Evolutionary conservation across 2,888 invertebrate genomes (phyloP).

Genomic region (Sinhomidia bicolor): DNA sequence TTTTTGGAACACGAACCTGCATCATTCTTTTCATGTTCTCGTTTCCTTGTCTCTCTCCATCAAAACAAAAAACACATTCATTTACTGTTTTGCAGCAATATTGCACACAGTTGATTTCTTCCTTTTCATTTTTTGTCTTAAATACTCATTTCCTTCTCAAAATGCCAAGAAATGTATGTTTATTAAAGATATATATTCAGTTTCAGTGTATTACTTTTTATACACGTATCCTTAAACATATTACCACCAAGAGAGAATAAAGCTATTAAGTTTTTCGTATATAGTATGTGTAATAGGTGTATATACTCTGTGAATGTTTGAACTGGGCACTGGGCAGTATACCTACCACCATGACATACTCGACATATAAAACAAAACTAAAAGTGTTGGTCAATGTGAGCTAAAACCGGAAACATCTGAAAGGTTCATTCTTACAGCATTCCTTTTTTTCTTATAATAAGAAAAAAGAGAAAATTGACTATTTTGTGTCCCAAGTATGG

Average conservation of each 20-base stretch:
- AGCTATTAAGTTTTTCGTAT: background rate
- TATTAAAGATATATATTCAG: background rate
- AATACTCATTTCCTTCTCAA: constrained; percentile 50
- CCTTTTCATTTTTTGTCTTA: constrained; percentile 22
- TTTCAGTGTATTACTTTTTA: background rate
- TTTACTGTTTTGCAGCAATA: background rate
- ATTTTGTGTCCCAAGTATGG: background rate
- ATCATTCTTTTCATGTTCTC: background rate
- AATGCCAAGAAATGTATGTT: constrained; percentile 13
- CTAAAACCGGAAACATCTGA: constrained; percentile 47
- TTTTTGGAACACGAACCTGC: constrained; percentile 49
- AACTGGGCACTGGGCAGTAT: background rate
- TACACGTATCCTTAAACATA: too few relatives aligned
- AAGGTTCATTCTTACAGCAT: background rate
- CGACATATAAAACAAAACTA: background rate
- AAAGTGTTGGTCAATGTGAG: constrained; percentile 38
- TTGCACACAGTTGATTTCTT: background rate
- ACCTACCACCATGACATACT: background rate
- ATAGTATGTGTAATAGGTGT: background rate
- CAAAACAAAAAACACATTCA: background rate
- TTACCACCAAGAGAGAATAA: too few relatives aligned
- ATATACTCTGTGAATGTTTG: too few relatives aligned
- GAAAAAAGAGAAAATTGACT: background rate
- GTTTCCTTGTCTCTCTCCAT: constrained; percentile 6
- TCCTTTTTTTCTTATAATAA: background rate